Base-by-base conservation (phyloP, 2,797 vertebrate genomes). In the Siniperca scherzeri region DNA sequence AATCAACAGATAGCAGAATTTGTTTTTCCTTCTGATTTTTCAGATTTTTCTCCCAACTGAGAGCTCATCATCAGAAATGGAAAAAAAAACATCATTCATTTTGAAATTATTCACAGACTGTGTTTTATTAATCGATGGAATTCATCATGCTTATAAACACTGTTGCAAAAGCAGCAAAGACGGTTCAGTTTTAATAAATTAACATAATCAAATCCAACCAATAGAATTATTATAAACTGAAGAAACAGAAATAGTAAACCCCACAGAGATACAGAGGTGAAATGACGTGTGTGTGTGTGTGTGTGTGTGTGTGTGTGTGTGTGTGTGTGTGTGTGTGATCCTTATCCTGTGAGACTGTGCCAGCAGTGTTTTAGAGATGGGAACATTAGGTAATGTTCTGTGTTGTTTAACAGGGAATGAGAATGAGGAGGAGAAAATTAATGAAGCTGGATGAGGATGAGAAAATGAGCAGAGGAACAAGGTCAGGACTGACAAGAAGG, bases 1-100 rank as follows among this genome's bases (percentile, higher is more conserved):
- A 83, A 75, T 85, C 74, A 78, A 59, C 60, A 46, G 21, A 66
- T 33, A 68, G 13, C 52, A 53, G 72, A 50, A 73, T 85, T 88
- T 53, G 40, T 50, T 62, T 81, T 74, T 19, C 52, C 52, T 27
- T 66, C 42, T 42, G 38, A 56, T 55, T 81, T 44, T 67, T 67
- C 50, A 7, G 30, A 30, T 30, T 30, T 30, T 48, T 36, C 66
- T 62, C 30, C 7, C 0, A 1, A 42, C 8, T 56, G 61, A 55
- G 42, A 68, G 27, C 70, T 70, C 48, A 36, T 70, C 46, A 48
- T 48, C 46, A 5, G 46, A 48, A 61, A 59, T 36, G 44, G 5
- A n/a, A 22, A 44, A 69, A 27, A 60, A 78, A 30, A 48, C 36
- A 11, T 68, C 11, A 78, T 55, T 74, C 25, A 44, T 36, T 60